These are phyloP conservation scores for Diplodus puntazzo DNA, from an alignment of 2,797 vertebrate species.

Conservation along the genomic window DNA sequence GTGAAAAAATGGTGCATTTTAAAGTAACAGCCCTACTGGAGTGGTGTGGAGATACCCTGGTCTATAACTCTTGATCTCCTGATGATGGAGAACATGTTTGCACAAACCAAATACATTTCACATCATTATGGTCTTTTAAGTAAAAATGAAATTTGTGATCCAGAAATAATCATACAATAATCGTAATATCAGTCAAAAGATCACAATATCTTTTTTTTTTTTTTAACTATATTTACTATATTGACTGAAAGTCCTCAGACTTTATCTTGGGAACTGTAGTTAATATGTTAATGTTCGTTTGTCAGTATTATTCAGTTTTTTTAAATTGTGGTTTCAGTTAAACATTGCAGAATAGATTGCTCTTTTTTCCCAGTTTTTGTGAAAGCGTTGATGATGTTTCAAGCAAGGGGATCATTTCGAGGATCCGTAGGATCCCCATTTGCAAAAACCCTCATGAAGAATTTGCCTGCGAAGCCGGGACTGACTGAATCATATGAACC, in stretches of 20 bases:
- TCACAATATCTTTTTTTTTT: too few relatives aligned
- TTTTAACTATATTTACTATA: too few relatives aligned
- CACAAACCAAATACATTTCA: too few relatives aligned
- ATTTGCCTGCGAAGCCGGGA: slow-evolving; percentile 28
- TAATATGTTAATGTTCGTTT: background rate
- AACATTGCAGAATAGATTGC: background rate
- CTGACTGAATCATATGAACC: background rate
- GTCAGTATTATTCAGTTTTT: background rate
- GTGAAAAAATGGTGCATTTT: too few relatives aligned
- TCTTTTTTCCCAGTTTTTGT: slow-evolving; percentile 17
- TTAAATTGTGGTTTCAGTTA: background rate
- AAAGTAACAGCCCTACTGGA: too few relatives aligned
- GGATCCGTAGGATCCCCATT: slow-evolving; percentile 65
- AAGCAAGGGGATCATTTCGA: slow-evolving; percentile 49
- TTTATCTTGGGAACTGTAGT: background rate
- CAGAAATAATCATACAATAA: too few relatives aligned
- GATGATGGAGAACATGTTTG: too few relatives aligned
- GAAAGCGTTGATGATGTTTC: slow-evolving; percentile 60
- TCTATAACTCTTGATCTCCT: too few relatives aligned
- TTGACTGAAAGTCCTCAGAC: background rate
- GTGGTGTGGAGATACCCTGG: too few relatives aligned
- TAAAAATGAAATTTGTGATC: too few relatives aligned
- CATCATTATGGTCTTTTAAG: too few relatives aligned
- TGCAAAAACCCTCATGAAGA: slow-evolving; percentile 66
- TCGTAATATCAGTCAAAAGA: too few relatives aligned